phyloP scores from a whole-genome alignment of 2,888 invertebrate genomes.

The Anaspis maculata region DNA sequence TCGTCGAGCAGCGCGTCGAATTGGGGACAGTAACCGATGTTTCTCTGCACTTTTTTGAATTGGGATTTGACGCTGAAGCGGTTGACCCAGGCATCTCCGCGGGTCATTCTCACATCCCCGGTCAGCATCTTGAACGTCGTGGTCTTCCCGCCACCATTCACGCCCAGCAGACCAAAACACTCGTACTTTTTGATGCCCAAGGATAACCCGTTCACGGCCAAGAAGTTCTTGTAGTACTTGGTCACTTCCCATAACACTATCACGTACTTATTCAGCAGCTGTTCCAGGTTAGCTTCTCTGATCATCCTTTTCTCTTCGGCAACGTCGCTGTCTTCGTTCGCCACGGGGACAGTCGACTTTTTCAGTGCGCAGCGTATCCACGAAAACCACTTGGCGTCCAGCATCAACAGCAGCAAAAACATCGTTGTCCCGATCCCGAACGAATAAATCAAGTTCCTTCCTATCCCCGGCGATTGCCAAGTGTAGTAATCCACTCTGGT shows the following conservation, averaged over 20 bases:
- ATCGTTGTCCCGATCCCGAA: constrained; percentile 48
- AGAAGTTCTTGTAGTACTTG: constrained; percentile 60
- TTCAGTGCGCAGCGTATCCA: constrained; percentile 37
- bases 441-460: constrained; percentile 58
- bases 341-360: constrained; percentile 12
- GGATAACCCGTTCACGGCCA: constrained; percentile 66
- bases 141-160: constrained; percentile 84
- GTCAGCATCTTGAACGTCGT: constrained; percentile 87
- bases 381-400: constrained; percentile 54
- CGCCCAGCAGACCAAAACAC: constrained; percentile 75
- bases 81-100: constrained; percentile 60
- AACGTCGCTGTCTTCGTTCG: constrained; percentile 48
- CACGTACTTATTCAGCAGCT: constrained; percentile 41
- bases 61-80: constrained; percentile 40
- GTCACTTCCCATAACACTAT: constrained; percentile 58
- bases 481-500: constrained; percentile 44
- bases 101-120: constrained; percentile 65
- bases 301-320: constrained; percentile 47
- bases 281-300: constrained; percentile 33
- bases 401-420: constrained; percentile 52
- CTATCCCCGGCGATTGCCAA: constrained; percentile 63
- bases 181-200: constrained; percentile 62
- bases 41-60: constrained; percentile 51
- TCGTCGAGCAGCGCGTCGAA: constrained; percentile 50
- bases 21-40: constrained; percentile 50